Conservation (phyloP, 2,888 invertebrate genomes). For the Nowickia ferox region DNA sequence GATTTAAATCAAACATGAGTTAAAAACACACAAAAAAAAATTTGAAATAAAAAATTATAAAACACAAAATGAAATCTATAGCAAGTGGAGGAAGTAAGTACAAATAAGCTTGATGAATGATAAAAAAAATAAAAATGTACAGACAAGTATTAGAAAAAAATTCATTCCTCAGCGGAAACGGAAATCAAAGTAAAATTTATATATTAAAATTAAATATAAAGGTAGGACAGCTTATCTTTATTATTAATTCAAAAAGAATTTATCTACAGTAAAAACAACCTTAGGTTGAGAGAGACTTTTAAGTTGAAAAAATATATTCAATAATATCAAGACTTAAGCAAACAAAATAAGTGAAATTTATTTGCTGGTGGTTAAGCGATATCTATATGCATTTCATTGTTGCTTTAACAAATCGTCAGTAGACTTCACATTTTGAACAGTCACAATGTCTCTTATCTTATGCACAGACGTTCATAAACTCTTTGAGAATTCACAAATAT, state of each 20-base stretch:
- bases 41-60: constrained; percentile 24
- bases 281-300: too few species aligned
- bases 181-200: constrained; percentile 22
- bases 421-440: too few species aligned
- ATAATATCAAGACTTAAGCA: too few species aligned
- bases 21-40: constrained; percentile 4
- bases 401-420: too few species aligned
- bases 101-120: constrained; percentile 35
- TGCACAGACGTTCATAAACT: too few species aligned
- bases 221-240: not conserved
- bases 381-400: too few species aligned
- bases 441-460: too few species aligned
- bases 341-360: too few species aligned
- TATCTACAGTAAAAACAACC: not conserved
- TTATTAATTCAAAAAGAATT: not conserved
- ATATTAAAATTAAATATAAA: not conserved
- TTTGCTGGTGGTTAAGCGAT: too few species aligned
- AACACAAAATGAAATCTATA: constrained; percentile 53
- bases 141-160: constrained; percentile 15
- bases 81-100: constrained; percentile 19
- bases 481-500: too few species aligned
- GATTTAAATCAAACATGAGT: constrained; percentile 66
- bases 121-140: not conserved
- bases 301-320: too few species aligned
- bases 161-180: constrained; percentile 43